Percentiles rank a stretch among this genome's conserved stretches.
phyloP scores from a whole-genome alignment of 2,113 vertebrate genomes.

The Malurus elegans region DNA sequence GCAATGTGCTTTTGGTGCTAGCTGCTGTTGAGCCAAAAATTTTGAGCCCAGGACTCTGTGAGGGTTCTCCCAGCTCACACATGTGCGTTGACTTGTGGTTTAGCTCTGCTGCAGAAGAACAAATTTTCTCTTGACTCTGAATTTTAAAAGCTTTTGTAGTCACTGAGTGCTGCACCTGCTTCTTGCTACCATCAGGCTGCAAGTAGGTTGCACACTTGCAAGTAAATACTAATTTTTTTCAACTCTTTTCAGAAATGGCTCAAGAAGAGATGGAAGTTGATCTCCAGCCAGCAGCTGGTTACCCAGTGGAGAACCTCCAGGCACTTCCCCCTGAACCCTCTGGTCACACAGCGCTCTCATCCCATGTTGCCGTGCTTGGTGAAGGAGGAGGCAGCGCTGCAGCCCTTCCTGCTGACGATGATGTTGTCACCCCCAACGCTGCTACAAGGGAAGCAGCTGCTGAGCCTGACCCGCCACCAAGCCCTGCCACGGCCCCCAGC shows the following conservation, averaged over 20 bases:
- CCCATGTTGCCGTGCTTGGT: neutral
- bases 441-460: conserved; percentile 43
- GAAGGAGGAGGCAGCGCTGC: neutral
- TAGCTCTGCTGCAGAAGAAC: neutral
- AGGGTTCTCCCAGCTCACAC: neutral
- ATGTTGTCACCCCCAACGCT: conserved; percentile 45
- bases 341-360: fast-evolving
- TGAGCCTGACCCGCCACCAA: neutral
- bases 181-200: neutral
- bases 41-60: neutral
- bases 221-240: neutral
- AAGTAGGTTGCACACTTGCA: fast-evolving
- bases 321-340: neutral
- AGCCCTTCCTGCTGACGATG: neutral
- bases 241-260: conserved; percentile 65
- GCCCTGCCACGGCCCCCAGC: neutral
- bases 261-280: conserved; percentile 87
- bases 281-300: neutral
- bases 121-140: neutral
- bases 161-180: neutral
- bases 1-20: neutral
- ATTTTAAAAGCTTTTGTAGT: neutral
- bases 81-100: neutral
- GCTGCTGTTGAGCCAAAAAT: neutral
- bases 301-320: neutral